Evolutionary conservation across 2,888 invertebrate species (phyloP).

Genomic region (Campopleginae sp.): DNA sequence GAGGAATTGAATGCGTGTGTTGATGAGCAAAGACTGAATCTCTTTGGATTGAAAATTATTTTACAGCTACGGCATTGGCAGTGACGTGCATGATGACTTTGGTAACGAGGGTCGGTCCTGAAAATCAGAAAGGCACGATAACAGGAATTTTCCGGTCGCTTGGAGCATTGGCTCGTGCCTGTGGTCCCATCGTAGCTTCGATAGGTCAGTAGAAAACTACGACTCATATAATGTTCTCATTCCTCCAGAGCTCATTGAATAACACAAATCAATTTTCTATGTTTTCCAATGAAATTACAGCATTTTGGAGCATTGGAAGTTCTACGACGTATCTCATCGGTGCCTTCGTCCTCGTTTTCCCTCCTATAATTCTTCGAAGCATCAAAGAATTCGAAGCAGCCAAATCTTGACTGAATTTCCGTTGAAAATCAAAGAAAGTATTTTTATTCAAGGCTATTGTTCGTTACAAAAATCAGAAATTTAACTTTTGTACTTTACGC

Average conservation of each 20-base stretch:
- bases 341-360: conserved; percentile 90
- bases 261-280: neutral
- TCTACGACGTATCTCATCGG: conserved; percentile 92
- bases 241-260: neutral
- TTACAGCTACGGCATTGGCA: conserved; percentile 93
- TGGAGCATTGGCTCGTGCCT: conserved; percentile 96
- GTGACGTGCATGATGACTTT: conserved; percentile 98
- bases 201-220: conserved; percentile 86
- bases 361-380: conserved; percentile 88
- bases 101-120: conserved; percentile 93
- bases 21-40: neutral
- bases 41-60: neutral
- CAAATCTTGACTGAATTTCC: neutral
- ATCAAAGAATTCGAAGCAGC: conserved; percentile 51
- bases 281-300: conserved; percentile 83
- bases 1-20: no score
- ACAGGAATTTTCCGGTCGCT: conserved; percentile 97
- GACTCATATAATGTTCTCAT: no score
- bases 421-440: conserved; percentile 14
- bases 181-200: conserved; percentile 95
- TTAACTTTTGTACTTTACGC: neutral
- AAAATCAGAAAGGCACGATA: conserved; percentile 95
- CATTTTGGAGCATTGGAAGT: conserved; percentile 97
- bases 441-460: neutral
- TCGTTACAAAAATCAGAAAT: neutral